phyloP scores from a whole-genome alignment of 2,797 vertebrate species.

The Macrochelys suwanniensis region DNA sequence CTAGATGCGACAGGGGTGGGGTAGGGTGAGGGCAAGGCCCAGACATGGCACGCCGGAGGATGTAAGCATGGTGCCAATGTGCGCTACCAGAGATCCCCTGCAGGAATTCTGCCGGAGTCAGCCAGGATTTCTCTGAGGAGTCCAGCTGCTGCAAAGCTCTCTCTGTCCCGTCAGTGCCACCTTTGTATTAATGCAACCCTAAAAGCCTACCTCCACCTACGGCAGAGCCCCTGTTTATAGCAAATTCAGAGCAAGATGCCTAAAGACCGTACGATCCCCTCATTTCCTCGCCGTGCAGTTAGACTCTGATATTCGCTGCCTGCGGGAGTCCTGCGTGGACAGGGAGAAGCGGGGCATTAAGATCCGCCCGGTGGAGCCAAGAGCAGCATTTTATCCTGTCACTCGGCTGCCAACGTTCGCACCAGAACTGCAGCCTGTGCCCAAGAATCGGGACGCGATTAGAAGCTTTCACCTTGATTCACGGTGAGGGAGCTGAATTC shows the following conservation, averaged over 20 bases:
- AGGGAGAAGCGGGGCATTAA: neutral
- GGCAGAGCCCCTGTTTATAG: neutral
- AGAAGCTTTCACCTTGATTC: neutral
- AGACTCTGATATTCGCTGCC: neutral
- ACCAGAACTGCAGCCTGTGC: neutral
- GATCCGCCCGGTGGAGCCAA: neutral
- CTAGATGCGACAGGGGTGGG: neutral
- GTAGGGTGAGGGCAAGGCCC: neutral
- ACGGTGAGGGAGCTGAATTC: neutral
- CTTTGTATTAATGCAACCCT: neutral
- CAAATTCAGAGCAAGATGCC: neutral
- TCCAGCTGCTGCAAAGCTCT: neutral
- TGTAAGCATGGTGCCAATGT: neutral
- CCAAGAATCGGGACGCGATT: neutral
- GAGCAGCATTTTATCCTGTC: neutral
- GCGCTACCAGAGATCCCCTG: neutral
- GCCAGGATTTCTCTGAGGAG: neutral
- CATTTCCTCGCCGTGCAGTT: neutral
- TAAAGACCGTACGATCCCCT: neutral
- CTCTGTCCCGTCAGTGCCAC: neutral
- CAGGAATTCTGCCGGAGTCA: neutral
- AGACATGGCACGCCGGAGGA: neutral
- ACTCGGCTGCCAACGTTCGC: neutral
- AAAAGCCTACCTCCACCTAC: neutral
- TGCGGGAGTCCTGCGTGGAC: neutral